Base-by-base conservation (phyloP, 2,888 invertebrate species). In the Andrena flavipes region DNA sequence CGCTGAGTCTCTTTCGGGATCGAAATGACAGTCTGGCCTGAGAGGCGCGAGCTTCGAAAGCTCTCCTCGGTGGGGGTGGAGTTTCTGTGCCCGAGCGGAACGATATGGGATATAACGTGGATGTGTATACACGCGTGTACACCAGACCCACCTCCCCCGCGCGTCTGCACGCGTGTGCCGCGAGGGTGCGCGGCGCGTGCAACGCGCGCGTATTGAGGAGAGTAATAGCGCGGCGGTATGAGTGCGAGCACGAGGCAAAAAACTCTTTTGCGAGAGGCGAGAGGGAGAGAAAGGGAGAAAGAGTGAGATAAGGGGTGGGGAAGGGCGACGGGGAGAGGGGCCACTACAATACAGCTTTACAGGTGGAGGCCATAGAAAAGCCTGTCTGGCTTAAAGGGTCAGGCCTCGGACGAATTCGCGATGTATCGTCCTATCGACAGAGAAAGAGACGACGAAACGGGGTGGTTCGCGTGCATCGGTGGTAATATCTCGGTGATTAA, bases 351-450 rank as follows among this genome's bases (percentile, higher is more conserved):
- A 86, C 88, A 85, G 84, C 82, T 85, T 82, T 84, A 81, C 86
- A 88, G 89, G 89, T 92, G 90, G 92, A 92, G 91, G 90, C 92
- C 92, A 91, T 92, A 92, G 92, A 92, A 92, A 92, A 92, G 89
- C 91, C 87, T 89, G 93, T 92, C 93, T 93, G 92, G 92, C 92
- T 93, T 92, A 92, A 92, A 93, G 92, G 91, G 92, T 92, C 91
- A 91, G 90, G 89, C 88, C 90, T 90, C 87, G 89, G 82, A 89
- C 84, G 84, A 79, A 80, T 84, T 82, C 82, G 76, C 82, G 82
- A 71, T 75, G 60, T 72, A 78, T 82, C 70, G 77, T 67, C 77
- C 56, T 73, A 69, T 81, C 82, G 82, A 56, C 67, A 33, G 56
- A 60, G 30, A 67, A 29, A 60, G 13, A 20, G 48, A 29, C n/a